phyloP scores from a whole-genome alignment of 2,113 vertebrate species.

The Dicaeum eximium region DNA sequence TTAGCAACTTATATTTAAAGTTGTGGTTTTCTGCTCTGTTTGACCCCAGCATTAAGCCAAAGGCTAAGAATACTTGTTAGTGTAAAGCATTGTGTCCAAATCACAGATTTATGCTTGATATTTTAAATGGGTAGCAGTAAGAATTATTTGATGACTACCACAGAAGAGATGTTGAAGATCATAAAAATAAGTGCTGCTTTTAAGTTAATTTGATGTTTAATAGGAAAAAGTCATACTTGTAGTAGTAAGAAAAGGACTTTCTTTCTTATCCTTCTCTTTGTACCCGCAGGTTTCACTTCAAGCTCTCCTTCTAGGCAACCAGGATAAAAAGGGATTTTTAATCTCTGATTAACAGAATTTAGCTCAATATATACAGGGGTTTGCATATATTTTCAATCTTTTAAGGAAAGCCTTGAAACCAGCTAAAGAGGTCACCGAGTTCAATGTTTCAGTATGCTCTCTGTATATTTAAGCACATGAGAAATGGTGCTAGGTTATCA shows the following conservation, averaged over 20 bases:
- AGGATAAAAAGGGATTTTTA: background rate
- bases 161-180: background rate
- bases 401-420: background rate
- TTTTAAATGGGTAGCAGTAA: background rate
- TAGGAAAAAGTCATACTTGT: background rate
- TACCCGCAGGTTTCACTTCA: background rate
- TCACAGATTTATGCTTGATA: background rate
- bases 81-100: background rate
- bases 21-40: background rate
- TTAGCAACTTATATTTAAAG: background rate
- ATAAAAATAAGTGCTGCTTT: background rate
- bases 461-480: background rate
- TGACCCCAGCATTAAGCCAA: background rate
- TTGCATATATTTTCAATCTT: background rate
- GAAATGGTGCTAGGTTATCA: background rate
- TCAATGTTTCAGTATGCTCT: background rate
- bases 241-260: background rate
- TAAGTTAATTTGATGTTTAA: background rate
- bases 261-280: background rate
- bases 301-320: background rate
- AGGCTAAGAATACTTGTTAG: background rate
- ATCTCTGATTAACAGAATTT: background rate
- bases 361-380: rapidly evolving
- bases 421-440: background rate
- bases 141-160: background rate